phyloP scores from a whole-genome alignment of 2,888 invertebrate genomes.

The Dendrolimus pini region DNA sequence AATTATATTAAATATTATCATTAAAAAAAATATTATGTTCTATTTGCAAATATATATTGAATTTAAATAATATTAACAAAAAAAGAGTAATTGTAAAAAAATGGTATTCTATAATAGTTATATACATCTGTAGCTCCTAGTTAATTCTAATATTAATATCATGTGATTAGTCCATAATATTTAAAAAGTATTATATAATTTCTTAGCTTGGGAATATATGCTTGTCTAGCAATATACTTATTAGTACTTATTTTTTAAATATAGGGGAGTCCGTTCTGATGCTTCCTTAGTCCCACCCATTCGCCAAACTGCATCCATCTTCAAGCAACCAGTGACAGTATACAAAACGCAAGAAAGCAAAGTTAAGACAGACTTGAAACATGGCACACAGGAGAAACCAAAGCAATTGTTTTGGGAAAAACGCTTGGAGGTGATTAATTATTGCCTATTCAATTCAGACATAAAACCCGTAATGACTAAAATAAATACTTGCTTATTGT shows the following conservation, averaged over 20 bases:
- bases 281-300: slow-evolving; percentile 95
- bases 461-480: no score
- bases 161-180: neutral
- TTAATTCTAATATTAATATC: neutral
- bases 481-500: no score
- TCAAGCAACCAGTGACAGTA: slow-evolving; percentile 98
- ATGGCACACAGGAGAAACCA: slow-evolving; percentile 94
- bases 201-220: no score
- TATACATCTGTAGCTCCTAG: neutral
- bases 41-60: no score
- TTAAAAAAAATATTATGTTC: no score
- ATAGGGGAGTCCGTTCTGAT: slow-evolving; percentile 89
- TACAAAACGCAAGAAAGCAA: slow-evolving; percentile 94
- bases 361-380: slow-evolving; percentile 93
- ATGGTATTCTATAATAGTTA: neutral
- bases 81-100: neutral
- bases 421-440: slow-evolving; percentile 68
- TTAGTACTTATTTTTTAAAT: neutral
- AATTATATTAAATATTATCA: no score
- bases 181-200: no score
- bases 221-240: no score
- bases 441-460: no score
- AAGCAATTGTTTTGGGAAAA: slow-evolving; percentile 94
- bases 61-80: no score
- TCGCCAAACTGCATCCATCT: slow-evolving; percentile 97